These are phyloP conservation scores for Drosophila algonquin DNA, from an alignment of 2,888 invertebrate species.

Conservation along the genomic window DNA sequence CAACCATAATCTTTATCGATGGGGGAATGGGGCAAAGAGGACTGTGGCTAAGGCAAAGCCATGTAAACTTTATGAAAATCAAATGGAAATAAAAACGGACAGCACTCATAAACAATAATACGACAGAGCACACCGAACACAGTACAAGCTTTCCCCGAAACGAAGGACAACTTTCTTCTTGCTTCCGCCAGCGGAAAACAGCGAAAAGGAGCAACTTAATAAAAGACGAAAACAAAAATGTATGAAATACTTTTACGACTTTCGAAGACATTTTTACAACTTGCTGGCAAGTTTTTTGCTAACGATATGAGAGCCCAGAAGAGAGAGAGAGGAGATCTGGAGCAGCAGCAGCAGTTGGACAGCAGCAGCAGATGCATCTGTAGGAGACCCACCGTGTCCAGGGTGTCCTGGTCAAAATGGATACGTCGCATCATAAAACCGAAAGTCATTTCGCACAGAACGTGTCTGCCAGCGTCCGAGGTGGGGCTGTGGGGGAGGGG, in stretches of 20 bases:
- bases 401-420: constrained; percentile 57
- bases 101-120: constrained; percentile 75
- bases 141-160: no score
- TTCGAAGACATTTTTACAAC: constrained; percentile 80
- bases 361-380: constrained; percentile 47
- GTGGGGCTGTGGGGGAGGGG: constrained; percentile 3
- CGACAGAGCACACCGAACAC: constrained; percentile 27
- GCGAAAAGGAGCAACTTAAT: constrained; percentile 66
- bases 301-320: constrained; percentile 67
- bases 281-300: constrained; percentile 69
- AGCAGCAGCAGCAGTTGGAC: constrained; percentile 20
- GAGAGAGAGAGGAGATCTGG: constrained; percentile 49
- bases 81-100: constrained; percentile 77
- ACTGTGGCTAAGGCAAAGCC: constrained; percentile 45
- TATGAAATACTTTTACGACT: constrained; percentile 81
- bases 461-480: constrained; percentile 54
- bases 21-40: background rate
- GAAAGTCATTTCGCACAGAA: constrained; percentile 80
- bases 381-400: constrained; percentile 9
- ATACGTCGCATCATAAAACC: constrained; percentile 77
- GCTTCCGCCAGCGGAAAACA: constrained; percentile 16
- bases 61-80: constrained; percentile 78
- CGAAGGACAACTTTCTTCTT: constrained; percentile 7
- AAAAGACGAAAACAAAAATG: constrained; percentile 65
- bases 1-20: constrained; percentile 18